Conservation (phyloP, 2,797 vertebrate genomes). For the Eulemur coronatus region DNA sequence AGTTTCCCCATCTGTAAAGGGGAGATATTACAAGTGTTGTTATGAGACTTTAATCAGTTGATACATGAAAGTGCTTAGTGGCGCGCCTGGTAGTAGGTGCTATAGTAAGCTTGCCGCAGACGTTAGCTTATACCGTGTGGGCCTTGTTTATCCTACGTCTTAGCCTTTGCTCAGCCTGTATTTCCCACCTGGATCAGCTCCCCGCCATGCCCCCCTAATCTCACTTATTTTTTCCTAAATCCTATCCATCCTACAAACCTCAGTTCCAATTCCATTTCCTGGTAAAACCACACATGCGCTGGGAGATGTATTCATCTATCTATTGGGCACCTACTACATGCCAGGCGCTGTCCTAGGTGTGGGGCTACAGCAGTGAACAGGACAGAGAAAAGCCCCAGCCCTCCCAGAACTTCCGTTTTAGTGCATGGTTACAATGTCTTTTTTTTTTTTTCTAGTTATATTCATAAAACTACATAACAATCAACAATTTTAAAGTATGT, state of each 20-base stretch:
- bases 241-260: neutral
- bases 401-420: neutral
- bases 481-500: neutral
- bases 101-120: fast-evolving
- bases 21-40: neutral
- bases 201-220: neutral
- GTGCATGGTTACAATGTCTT: neutral
- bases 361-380: neutral
- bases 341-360: neutral
- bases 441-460: neutral
- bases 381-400: neutral
- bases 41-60: neutral
- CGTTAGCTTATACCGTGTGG: neutral
- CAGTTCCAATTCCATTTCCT: neutral
- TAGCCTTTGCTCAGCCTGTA: neutral
- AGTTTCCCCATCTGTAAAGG: neutral
- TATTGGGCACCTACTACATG: neutral
- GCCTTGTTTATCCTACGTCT: too few species aligned
- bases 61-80: neutral
- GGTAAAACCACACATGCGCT: neutral
- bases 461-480: neutral
- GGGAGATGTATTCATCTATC: neutral
- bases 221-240: neutral
- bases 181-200: neutral
- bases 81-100: neutral